A percentile compares a stretch with the other conserved stretches of the same genome.
Conservation (phyloP, 30 jellyfish, hydroid and myxozoan species). For the Mastigias papua region DNA sequence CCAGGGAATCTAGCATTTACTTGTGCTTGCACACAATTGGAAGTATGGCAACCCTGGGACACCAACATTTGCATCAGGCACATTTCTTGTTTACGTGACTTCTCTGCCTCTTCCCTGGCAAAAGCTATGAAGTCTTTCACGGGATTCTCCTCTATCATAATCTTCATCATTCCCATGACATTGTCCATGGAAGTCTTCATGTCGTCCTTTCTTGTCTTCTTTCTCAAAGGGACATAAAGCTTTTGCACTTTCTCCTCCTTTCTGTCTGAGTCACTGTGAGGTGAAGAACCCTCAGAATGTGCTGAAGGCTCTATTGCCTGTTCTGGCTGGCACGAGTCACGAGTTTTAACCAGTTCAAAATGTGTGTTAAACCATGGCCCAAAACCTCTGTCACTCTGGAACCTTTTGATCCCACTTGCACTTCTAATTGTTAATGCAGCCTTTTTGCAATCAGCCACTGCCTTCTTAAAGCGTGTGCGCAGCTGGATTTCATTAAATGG, state of each 20-base stretch:
- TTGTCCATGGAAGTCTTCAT: slow-evolving; percentile 5
- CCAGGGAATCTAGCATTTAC: neutral
- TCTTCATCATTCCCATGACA: slow-evolving; percentile 34
- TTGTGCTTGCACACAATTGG: neutral
- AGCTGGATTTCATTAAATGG: slow-evolving; percentile 30
- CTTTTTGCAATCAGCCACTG: slow-evolving; percentile 38
- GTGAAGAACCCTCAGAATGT: slow-evolving; percentile 12
- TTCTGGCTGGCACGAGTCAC: slow-evolving; percentile 63
- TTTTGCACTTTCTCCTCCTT: neutral
- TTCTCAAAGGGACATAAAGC: slow-evolving; percentile 28
- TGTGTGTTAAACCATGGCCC: slow-evolving; percentile 27
- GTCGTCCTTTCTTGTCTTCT: slow-evolving; percentile 16
- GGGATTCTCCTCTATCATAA: slow-evolving; percentile 39
- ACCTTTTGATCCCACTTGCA: slow-evolving; percentile 57
- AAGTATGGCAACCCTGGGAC: neutral
- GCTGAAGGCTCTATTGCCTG: slow-evolving; percentile 67
- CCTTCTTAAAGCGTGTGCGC: slow-evolving; percentile 25
- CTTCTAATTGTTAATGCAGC: slow-evolving; percentile 46
- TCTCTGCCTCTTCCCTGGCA: slow-evolving; percentile 63
- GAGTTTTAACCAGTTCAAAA: slow-evolving; percentile 9
- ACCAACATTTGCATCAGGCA: slow-evolving; percentile 17
- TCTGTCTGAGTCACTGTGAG: neutral
- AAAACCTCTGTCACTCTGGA: slow-evolving; percentile 19
- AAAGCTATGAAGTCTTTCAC: slow-evolving; percentile 35
- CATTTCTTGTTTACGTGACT: slow-evolving; percentile 31